These are phyloP conservation scores for Craterocephalus amniculus DNA, from an alignment of 2,797 vertebrate genomes.

Conservation along the genomic window DNA sequence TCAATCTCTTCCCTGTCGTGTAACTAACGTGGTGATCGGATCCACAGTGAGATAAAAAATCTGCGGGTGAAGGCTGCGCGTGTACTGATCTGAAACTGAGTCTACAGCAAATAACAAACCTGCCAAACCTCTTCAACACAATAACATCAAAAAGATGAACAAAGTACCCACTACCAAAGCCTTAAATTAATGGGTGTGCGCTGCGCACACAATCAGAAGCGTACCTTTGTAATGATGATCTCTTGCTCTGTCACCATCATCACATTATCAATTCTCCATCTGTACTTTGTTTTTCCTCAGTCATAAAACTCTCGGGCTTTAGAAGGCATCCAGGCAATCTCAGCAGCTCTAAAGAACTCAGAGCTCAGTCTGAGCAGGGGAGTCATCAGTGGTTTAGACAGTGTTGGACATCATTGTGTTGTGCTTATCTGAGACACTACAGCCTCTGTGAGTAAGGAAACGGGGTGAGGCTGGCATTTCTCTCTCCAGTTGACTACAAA, in stretches of 20 bases:
- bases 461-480: constrained; percentile 69
- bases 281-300: constrained; percentile 13
- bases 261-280: constrained; percentile 35
- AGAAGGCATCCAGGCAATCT: constrained; percentile 31
- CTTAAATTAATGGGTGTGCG: constrained; percentile 48
- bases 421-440: constrained; percentile 55
- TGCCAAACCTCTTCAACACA: constrained; percentile 6
- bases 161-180: constrained; percentile 28
- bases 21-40: not conserved
- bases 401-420: constrained; percentile 61
- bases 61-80: not conserved
- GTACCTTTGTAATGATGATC: constrained; percentile 59
- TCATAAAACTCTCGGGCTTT: constrained; percentile 19
- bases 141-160: constrained; percentile 27
- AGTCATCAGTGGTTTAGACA: constrained; percentile 48
- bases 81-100: not conserved
- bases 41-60: not conserved
- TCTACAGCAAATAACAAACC: constrained; percentile 13
- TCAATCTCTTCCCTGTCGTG: constrained; percentile 5
- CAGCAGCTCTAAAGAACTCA: constrained; percentile 12
- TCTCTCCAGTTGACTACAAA: constrained; percentile 37
- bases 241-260: constrained; percentile 48
- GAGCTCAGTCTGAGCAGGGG: constrained; percentile 21
- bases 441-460: constrained; percentile 67
- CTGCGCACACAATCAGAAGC: constrained; percentile 45